Conservation (phyloP, 2,888 invertebrate species). For the Amaurobius ferox region DNA sequence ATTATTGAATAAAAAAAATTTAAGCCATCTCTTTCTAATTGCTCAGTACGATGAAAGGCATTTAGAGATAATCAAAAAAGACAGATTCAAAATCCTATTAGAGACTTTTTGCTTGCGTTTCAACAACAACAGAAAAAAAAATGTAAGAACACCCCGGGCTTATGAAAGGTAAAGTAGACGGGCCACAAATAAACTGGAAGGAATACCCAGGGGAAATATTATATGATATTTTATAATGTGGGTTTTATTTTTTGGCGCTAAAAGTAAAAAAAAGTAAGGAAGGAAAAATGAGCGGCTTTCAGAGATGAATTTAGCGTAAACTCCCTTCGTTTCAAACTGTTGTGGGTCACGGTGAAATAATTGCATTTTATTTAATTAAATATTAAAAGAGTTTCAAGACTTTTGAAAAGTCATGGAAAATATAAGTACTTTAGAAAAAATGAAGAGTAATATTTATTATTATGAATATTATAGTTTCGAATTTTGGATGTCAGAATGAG, state of each 20-base stretch:
- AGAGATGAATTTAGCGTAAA: too few relatives aligned
- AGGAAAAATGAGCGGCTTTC: too few relatives aligned
- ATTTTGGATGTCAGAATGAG: too few relatives aligned
- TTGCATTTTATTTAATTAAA: too few relatives aligned
- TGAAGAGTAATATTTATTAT: too few relatives aligned
- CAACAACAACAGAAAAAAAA: too few relatives aligned
- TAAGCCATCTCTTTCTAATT: constrained; percentile 58
- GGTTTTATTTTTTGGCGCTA: background rate
- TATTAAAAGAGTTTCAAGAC: too few relatives aligned
- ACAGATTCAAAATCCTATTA: constrained; percentile 69
- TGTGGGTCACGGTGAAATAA: too few relatives aligned
- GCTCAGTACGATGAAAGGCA: constrained; percentile 65
- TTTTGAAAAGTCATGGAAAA: too few relatives aligned
- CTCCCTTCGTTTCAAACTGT: too few relatives aligned
- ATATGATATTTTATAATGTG: background rate
- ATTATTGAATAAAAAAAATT: constrained; percentile 65
- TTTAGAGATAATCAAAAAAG: constrained; percentile 68
- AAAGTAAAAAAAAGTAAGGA: background rate
- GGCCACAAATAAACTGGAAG: constrained; percentile 1
- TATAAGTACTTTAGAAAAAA: too few relatives aligned
- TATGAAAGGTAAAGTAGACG: constrained; percentile 5
- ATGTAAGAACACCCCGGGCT: constrained; percentile 6
- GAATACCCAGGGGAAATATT: background rate
- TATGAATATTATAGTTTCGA: too few relatives aligned
- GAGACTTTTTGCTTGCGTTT: constrained; percentile 23